These are phyloP conservation scores for Drosophila malerkotliana DNA, from an alignment of 1,140 invertebrate genomes.

Conservation along the genomic window DNA sequence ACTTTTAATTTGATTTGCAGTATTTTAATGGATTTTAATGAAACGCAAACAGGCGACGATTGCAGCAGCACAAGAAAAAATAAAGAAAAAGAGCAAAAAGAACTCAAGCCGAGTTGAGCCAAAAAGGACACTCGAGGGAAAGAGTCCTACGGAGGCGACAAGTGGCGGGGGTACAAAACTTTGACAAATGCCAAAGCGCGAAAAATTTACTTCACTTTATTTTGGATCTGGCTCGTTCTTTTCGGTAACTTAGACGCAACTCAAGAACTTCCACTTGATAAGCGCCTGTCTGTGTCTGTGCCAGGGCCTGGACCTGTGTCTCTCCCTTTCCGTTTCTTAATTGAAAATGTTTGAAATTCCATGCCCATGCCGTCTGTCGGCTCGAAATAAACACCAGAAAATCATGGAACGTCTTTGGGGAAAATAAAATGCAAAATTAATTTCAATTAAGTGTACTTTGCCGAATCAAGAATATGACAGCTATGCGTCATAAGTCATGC, in stretches of 20 bases:
- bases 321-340: conserved; percentile 55
- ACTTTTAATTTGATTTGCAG: conserved; percentile 83
- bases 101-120: conserved; percentile 15
- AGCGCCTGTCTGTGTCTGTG: conserved; percentile 31
- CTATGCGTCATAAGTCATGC: conserved; percentile 72
- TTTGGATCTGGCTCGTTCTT: conserved; percentile 19
- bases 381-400: conserved; percentile 14
- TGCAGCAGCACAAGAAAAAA: conserved; percentile 15
- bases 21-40: conserved; percentile 83
- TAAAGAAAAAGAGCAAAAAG: conserved; percentile 22
- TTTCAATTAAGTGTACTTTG: conserved; percentile 70
- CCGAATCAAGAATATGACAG: conserved; percentile 74
- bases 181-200: conserved; percentile 81
- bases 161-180: conserved; percentile 43
- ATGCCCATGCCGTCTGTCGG: conserved; percentile 66
- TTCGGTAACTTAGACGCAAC: conserved; percentile 70
- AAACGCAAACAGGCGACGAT: conserved; percentile 73
- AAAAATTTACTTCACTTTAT: conserved; percentile 77
- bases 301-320: not conserved
- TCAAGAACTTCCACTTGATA: conserved; percentile 60
- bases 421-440: conserved; percentile 73
- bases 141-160: not conserved
- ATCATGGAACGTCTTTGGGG: conserved; percentile 1
- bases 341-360: conserved; percentile 82
- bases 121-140: conserved; percentile 68